Evolutionary conservation across 2,888 invertebrate genomes (phyloP).

Genomic region (Choristoneura rosaceana): DNA sequence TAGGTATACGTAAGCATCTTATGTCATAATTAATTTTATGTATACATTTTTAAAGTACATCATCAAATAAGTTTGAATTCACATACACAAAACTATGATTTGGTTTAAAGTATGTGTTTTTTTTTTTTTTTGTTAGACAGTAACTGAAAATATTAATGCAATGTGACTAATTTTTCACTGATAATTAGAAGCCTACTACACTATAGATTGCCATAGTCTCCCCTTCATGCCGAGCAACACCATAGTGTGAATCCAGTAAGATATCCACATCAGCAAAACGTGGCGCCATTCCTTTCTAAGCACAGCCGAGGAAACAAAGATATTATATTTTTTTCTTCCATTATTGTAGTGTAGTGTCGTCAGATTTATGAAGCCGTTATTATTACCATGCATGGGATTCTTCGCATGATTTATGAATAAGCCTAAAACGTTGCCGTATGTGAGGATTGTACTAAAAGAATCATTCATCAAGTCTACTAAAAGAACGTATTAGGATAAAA

Average conservation of each 20-base stretch:
- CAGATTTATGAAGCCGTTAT: constrained; percentile 28
- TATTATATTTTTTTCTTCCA: constrained; percentile 61
- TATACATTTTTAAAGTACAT: too few relatives aligned
- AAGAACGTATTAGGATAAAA: background rate
- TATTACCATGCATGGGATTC: constrained; percentile 28
- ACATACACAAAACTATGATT: too few relatives aligned
- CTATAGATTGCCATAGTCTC: too few relatives aligned
- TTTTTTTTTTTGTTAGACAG: too few relatives aligned
- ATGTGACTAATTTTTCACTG: too few relatives aligned
- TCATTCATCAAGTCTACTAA: constrained; percentile 19
- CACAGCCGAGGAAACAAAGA: constrained; percentile 59
- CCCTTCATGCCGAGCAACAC: background rate
- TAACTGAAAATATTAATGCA: too few relatives aligned
- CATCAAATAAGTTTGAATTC: too few relatives aligned
- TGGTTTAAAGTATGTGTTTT: too few relatives aligned
- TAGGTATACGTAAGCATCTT: too few relatives aligned
- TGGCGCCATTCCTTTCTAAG: constrained; percentile 55
- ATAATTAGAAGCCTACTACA: too few relatives aligned
- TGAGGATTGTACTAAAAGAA: constrained; percentile 6
- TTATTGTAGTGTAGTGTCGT: constrained; percentile 56
- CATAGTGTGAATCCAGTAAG: background rate
- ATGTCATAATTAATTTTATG: too few relatives aligned
- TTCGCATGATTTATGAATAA: constrained; percentile 26
- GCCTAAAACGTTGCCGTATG: constrained; percentile 12
- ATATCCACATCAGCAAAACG: constrained; percentile 13